These are phyloP conservation scores for Andrena camellia DNA, from an alignment of 2,888 invertebrate species.

Conservation along the genomic window DNA sequence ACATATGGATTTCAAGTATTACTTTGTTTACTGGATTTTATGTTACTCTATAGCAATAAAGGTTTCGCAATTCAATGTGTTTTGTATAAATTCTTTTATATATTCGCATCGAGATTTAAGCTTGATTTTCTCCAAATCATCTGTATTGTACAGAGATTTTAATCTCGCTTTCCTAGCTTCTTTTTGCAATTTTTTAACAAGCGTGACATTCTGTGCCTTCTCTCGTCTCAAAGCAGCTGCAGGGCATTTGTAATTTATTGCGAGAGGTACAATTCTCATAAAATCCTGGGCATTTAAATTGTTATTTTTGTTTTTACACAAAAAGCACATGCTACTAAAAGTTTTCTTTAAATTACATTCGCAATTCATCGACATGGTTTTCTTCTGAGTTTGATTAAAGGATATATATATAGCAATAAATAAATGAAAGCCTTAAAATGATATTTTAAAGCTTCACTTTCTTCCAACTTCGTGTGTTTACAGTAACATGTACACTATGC, in stretches of 20 bases:
- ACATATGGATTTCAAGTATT: neutral
- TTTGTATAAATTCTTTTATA: constrained; percentile 64
- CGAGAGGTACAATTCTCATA: constrained; percentile 35
- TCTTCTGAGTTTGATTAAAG: neutral
- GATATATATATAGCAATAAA: constrained; percentile 7
- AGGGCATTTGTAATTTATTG: constrained; percentile 16
- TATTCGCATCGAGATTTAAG: constrained; percentile 53
- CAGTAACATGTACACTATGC: constrained; percentile 2
- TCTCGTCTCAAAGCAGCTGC: constrained; percentile 6
- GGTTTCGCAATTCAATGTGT: constrained; percentile 65
- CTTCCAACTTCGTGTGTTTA: neutral
- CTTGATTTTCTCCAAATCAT: constrained; percentile 41
- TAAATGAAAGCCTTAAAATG: constrained; percentile 17
- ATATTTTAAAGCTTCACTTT: constrained; percentile 30
- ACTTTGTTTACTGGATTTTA: neutral
- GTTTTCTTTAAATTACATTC: constrained; percentile 19
- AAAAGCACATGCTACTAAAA: neutral
- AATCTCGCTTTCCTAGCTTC: constrained; percentile 55
- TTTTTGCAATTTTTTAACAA: constrained; percentile 46
- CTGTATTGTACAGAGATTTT: constrained; percentile 37
- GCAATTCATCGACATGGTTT: neutral
- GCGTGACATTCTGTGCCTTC: constrained; percentile 30
- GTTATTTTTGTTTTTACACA: neutral
- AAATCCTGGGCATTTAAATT: constrained; percentile 23
- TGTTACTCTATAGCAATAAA: constrained; percentile 57